A percentile compares a stretch with the other conserved stretches of the same genome.
These are phyloP conservation scores for Drosophila quadrilineata DNA, from an alignment of 1,140 invertebrate genomes.

Conservation along the genomic window DNA sequence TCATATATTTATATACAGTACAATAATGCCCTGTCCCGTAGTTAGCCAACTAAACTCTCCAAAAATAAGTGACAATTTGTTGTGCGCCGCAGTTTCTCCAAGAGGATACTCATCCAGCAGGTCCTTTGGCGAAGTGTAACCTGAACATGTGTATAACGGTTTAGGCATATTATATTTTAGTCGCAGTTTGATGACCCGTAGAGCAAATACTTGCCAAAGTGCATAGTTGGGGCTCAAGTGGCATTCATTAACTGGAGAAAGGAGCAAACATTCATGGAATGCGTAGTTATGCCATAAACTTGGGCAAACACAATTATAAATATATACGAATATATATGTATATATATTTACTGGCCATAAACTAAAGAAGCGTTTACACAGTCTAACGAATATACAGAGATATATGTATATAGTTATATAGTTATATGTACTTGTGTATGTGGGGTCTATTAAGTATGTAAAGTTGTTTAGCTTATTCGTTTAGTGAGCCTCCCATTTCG, in stretches of 20 bases:
- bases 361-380: constrained; percentile 45
- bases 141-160: too few species aligned
- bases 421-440: neutral
- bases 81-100: too few species aligned
- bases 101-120: too few species aligned
- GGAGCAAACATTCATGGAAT: neutral
- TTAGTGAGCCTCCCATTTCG: too few species aligned
- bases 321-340: constrained; percentile 59
- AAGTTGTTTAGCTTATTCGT: constrained; percentile 21
- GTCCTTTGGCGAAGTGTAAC: too few species aligned
- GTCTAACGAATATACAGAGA: constrained; percentile 7
- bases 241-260: constrained; percentile 2
- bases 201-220: too few species aligned
- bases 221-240: neutral
- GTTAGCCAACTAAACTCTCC: too few species aligned
- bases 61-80: too few species aligned
- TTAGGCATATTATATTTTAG: too few species aligned
- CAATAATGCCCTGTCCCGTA: too few species aligned
- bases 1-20: too few species aligned
- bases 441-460: constrained; percentile 6
- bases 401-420: neutral
- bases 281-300: constrained; percentile 37
- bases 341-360: constrained; percentile 68
- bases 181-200: neutral
- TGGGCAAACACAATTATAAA: constrained; percentile 59